Evolutionary conservation across 1,140 invertebrate species (phyloP).

Genomic region (Leptopilina boulardi): DNA sequence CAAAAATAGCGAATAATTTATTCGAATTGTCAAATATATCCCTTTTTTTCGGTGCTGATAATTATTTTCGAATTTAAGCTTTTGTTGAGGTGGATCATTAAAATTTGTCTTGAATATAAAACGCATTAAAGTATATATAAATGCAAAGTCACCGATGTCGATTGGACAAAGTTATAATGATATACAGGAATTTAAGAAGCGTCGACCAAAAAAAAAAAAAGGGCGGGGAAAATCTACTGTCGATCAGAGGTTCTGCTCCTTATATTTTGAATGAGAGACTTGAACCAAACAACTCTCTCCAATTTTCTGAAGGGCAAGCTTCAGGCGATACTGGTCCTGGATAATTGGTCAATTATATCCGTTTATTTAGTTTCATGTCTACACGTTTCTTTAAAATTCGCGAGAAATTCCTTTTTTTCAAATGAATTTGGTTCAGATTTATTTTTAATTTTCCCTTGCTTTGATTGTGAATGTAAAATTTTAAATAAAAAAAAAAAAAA

Average conservation of each 20-base stretch:
- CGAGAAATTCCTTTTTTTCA: not conserved
- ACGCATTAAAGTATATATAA: not conserved
- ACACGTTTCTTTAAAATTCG: slow-evolving; percentile 41
- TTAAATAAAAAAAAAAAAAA: no score
- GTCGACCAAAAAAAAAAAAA: not conserved
- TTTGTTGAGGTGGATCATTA: not conserved
- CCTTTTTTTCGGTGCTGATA: not conserved
- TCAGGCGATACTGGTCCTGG: slow-evolving; percentile 27
- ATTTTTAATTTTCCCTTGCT: no score
- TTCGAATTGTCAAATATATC: not conserved
- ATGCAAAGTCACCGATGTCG: slow-evolving; percentile 32
- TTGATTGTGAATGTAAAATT: no score
- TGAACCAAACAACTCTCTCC: slow-evolving; percentile 26
- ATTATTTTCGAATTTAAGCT: slow-evolving; percentile 10
- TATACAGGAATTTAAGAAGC: slow-evolving; percentile 13
- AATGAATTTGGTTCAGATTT: no score
- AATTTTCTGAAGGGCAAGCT: slow-evolving; percentile 42
- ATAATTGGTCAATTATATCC: slow-evolving; percentile 65
- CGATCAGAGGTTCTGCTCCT: slow-evolving; percentile 18
- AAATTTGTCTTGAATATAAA: not conserved
- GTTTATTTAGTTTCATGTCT: slow-evolving; percentile 55
- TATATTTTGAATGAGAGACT: slow-evolving; percentile 40
- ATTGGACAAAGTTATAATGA: slow-evolving; percentile 34
- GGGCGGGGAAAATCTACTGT: slow-evolving; percentile 27
- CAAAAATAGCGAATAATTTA: not conserved